Conservation (phyloP, 2,113 vertebrate species). For the Melanotaenia duboulayi region DNA sequence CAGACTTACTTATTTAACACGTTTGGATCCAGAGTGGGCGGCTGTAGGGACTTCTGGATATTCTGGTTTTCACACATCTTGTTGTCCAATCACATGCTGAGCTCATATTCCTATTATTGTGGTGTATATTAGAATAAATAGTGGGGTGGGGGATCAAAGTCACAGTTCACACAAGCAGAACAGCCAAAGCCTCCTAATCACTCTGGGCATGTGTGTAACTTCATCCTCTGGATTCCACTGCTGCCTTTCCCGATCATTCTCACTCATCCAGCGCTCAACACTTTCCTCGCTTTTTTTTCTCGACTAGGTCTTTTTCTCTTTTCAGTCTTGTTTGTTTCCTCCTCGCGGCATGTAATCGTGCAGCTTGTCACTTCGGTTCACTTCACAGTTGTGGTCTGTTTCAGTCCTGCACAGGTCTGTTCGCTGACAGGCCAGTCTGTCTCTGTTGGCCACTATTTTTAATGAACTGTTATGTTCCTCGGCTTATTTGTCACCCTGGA, state of each 20-base stretch:
- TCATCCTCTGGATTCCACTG: constrained; percentile 71
- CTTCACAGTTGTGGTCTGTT: background rate
- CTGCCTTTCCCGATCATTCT: constrained; percentile 22
- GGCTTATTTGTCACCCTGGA: background rate
- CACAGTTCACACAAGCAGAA: constrained; percentile 64
- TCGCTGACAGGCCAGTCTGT: too few relatives aligned
- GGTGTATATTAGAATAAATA: constrained; percentile 74
- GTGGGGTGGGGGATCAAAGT: constrained; percentile 67
- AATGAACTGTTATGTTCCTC: constrained; percentile 17
- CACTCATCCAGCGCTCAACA: constrained; percentile 5
- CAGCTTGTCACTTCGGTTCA: constrained; percentile 4
- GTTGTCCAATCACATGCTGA: constrained; percentile 56
- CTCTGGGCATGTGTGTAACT: constrained; percentile 72
- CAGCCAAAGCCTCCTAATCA: constrained; percentile 75
- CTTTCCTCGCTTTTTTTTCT: constrained; percentile 4
- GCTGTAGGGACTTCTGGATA: constrained; percentile 42
- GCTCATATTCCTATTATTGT: constrained; percentile 71
- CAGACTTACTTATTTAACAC: too few relatives aligned
- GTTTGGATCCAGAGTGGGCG: constrained; percentile 25
- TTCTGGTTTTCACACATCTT: constrained; percentile 68
- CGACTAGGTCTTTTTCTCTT: background rate
- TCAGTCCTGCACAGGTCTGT: too few relatives aligned
- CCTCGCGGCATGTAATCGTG: background rate
- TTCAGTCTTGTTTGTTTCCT: background rate
- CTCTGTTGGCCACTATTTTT: background rate